These are phyloP conservation scores for Thecocarcelia acutangulata DNA, from an alignment of 2,888 invertebrate species.

Conservation along the genomic window DNA sequence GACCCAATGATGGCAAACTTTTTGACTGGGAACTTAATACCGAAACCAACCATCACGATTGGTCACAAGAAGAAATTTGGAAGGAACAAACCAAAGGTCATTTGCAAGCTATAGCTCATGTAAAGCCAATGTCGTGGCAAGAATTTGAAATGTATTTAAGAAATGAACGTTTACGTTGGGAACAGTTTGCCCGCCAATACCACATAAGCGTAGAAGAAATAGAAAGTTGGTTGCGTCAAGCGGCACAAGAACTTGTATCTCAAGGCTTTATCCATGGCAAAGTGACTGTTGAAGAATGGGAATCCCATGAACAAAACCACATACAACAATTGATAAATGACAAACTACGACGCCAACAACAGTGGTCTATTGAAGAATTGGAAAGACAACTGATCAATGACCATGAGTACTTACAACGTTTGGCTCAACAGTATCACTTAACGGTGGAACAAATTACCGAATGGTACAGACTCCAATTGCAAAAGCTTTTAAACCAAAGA, in stretches of 20 bases:
- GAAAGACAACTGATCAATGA: constrained; percentile 75
- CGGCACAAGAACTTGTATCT: constrained; percentile 70
- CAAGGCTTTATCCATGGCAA: constrained; percentile 73
- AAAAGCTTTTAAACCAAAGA: constrained; percentile 73
- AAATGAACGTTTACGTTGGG: constrained; percentile 73
- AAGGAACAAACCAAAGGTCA: constrained; percentile 73
- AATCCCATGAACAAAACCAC: constrained; percentile 74
- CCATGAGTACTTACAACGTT: constrained; percentile 72
- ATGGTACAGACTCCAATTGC: constrained; percentile 77
- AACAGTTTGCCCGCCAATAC: constrained; percentile 75
- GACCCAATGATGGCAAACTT: constrained; percentile 70
- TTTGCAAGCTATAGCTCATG: constrained; percentile 72
- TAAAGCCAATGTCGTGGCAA: constrained; percentile 74
- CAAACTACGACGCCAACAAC: constrained; percentile 72
- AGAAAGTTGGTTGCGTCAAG: constrained; percentile 74
- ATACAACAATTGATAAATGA: constrained; percentile 76
- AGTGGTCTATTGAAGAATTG: constrained; percentile 78
- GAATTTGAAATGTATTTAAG: constrained; percentile 76
- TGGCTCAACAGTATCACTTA: constrained; percentile 74
- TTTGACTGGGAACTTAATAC: constrained; percentile 39
- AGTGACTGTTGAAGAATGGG: constrained; percentile 74
- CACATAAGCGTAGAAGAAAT: constrained; percentile 76
- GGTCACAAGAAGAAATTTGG: constrained; percentile 72
- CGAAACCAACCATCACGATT: constrained; percentile 19
- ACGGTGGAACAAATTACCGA: constrained; percentile 74